Conservation (phyloP, 92 coral and sea anemone genomes). For the Blastomussa wellsi region DNA sequence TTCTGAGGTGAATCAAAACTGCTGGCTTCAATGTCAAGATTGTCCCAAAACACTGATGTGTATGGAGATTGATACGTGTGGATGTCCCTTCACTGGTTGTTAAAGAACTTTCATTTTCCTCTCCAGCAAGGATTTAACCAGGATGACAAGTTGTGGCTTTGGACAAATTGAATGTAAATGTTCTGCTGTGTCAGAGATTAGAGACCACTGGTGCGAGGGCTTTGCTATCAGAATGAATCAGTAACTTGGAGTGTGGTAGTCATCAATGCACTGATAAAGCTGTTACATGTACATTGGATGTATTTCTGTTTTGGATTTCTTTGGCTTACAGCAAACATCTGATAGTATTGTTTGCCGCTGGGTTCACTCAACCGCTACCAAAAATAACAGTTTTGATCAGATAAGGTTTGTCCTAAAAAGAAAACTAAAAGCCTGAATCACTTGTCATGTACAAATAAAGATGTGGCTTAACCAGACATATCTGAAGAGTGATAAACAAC, state of each 20-base stretch:
- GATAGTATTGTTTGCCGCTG: background rate
- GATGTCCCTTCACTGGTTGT: background rate
- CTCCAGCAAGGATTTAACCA: background rate
- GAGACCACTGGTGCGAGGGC: background rate
- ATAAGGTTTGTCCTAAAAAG: background rate
- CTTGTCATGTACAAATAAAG: background rate
- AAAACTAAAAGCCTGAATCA: background rate
- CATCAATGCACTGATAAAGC: background rate
- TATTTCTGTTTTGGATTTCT: background rate
- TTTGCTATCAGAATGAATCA: background rate
- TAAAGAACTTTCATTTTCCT: background rate
- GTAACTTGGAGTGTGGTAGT: background rate
- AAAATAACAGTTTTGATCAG: background rate
- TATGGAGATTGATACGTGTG: constrained; percentile 2
- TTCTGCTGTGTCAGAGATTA: background rate
- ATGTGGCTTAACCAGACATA: background rate
- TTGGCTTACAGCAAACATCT: background rate
- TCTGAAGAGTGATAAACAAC: background rate
- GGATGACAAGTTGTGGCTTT: constrained; percentile 23
- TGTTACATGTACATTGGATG: no score
- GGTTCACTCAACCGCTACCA: background rate
- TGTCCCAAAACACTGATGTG: background rate
- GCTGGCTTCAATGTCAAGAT: background rate
- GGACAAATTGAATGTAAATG: background rate
- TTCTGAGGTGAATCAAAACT: background rate